Evolutionary conservation across 2,888 invertebrate species (phyloP).

Genomic region (Atherix ibis): DNA sequence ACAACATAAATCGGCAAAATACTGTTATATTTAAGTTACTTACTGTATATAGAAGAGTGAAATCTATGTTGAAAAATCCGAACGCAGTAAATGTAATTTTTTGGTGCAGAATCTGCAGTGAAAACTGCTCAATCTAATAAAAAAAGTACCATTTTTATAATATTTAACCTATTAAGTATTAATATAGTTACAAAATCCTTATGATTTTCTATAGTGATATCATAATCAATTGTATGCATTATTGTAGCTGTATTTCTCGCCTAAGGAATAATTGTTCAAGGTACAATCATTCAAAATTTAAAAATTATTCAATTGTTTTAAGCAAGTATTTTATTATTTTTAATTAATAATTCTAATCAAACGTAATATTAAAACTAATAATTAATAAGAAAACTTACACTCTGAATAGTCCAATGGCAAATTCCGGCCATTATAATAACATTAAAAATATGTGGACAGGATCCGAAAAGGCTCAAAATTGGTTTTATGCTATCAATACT

Average conservation of each 20-base stretch:
- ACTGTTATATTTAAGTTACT: too few species aligned
- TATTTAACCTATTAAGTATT: neutral
- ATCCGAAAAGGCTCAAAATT: constrained; percentile 20
- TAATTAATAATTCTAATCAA: neutral
- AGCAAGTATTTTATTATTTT: constrained; percentile 1
- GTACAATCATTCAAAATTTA: too few species aligned
- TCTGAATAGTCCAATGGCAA: constrained; percentile 23
- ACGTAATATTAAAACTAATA: constrained; percentile 5
- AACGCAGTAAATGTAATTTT: constrained; percentile 32
- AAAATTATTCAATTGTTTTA: too few species aligned
- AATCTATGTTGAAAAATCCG: constrained; percentile 35
- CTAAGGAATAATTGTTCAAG: constrained; percentile 20
- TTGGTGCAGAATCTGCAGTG: constrained; percentile 34
- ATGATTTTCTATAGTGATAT: constrained; percentile 25
- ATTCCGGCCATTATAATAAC: constrained; percentile 20
- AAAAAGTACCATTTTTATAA: neutral
- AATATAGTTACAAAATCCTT: constrained; percentile 26
- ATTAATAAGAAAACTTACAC: constrained; percentile 17
- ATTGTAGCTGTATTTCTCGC: constrained; percentile 29
- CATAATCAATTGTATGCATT: constrained; percentile 30
- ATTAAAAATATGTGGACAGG: constrained; percentile 24
- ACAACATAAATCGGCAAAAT: too few species aligned
- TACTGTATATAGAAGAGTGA: constrained; percentile 33
- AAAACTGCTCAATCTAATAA: constrained; percentile 33
- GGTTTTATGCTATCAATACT: constrained; percentile 17